Base-by-base conservation (phyloP, 2,113 vertebrate genomes). In the Saimiri boliviensis region DNA sequence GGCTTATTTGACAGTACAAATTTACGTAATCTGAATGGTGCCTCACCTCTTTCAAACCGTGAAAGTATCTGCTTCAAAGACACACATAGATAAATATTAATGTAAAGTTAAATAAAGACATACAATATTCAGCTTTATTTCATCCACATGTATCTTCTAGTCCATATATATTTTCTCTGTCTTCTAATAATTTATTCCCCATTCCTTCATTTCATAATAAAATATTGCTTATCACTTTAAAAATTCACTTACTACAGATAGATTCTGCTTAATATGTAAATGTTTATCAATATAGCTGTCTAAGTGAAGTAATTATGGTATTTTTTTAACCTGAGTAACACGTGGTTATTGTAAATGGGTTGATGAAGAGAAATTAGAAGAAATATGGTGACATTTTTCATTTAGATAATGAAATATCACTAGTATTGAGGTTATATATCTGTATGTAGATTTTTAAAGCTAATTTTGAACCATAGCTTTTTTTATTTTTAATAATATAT, bases 161-260 rank as follows among this genome's bases (percentile, higher is more conserved):
- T 88, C 58, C 93, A 91, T 52, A 30, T 45, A 68, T 13, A 14
- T 1, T 95, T 60, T 94, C 77, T 84, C 87, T 93, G 30, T 70
- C 49, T 93, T 87, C n/a, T 47, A 71, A 84, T 94, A 86, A 83
- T 90, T 86, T 93, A 97, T 95, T 95, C 12, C 12, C 74, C 89
- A 56, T 92, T 97, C 83, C 91, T 95, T 87, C 52, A 86, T 95
- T 97, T 98, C 96, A 96, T 93, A 94, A 91, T 79, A 97, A 97
- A 96, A 88, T 21, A 66, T 16, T 60, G 6, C 76, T 97, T 86
- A 87, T 92, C 92, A 89, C 77, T 60, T 89, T 58, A 89, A 92
- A 83, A 0, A 14, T 86, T 35, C 0, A 5, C 23, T 90, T 74
- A 95, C 47, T 93, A 40, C 23, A 77, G 10, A 74, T 35, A 47